Conservation (phyloP, 2,888 invertebrate species). For the Eucera pruinosa region DNA sequence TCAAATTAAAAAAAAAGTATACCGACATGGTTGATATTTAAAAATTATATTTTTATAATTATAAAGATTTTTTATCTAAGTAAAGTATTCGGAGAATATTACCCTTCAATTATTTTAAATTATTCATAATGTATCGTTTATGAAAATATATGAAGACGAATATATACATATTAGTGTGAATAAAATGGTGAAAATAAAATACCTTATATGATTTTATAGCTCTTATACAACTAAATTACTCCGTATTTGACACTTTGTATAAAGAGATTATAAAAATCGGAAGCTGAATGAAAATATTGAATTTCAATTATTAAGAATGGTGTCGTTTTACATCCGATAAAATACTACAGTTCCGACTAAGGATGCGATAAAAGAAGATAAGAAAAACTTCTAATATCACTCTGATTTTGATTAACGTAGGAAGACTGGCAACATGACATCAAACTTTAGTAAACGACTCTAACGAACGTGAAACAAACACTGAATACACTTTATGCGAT, state of each 20-base stretch:
- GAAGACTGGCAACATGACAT: not conserved
- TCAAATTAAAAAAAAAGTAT: not conserved
- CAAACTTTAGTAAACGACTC: constrained; percentile 9
- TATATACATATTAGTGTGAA: not conserved
- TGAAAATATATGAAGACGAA: not conserved
- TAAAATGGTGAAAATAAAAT: not conserved
- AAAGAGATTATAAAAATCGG: too few relatives aligned
- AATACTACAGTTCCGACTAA: not conserved
- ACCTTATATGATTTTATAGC: not conserved
- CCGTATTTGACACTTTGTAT: too few relatives aligned
- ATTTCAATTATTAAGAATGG: not conserved
- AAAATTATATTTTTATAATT: not conserved
- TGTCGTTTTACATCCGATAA: not conserved
- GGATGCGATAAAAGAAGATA: not conserved
- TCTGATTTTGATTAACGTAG: constrained; percentile 4
- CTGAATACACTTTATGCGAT: constrained; percentile 41
- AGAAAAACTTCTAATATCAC: not conserved
- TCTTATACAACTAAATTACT: not conserved
- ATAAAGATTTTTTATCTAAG: not conserved
- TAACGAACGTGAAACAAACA: constrained; percentile 22
- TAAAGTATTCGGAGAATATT: not conserved
- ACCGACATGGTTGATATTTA: not conserved
- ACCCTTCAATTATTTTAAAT: not conserved
- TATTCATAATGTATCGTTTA: too few relatives aligned
- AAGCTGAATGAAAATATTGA: too few relatives aligned